A percentile compares a stretch with the other conserved stretches of the same genome.
phyloP scores from a whole-genome alignment of 2,113 vertebrate genomes.

The Passer domesticus region DNA sequence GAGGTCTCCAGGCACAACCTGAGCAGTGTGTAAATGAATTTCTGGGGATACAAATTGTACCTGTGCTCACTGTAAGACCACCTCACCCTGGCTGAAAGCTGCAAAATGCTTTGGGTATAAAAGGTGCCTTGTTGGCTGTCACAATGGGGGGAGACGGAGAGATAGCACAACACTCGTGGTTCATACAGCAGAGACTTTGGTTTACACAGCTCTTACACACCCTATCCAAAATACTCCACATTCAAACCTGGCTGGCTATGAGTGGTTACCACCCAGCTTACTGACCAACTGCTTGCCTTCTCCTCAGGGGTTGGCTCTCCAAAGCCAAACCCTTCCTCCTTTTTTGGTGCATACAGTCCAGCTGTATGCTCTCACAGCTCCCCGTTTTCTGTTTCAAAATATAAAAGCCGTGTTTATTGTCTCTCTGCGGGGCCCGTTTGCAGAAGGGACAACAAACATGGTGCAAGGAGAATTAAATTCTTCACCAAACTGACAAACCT shows the following conservation, averaged over 20 bases:
- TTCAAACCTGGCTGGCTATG: neutral
- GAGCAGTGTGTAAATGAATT: neutral
- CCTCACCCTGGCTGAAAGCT: neutral
- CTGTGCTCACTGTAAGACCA: rapidly evolving
- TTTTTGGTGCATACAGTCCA: neutral
- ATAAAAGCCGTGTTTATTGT: neutral
- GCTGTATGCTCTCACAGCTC: neutral
- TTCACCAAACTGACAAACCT: neutral
- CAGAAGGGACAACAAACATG: neutral
- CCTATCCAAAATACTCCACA: neutral
- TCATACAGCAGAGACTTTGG: neutral
- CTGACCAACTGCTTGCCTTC: neutral
- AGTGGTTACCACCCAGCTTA: neutral
- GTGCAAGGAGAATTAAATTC: neutral
- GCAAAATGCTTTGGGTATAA: neutral
- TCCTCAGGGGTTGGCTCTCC: neutral
- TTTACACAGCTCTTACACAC: neutral
- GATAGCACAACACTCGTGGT: neutral
- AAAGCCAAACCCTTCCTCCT: neutral
- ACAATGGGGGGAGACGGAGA: neutral
- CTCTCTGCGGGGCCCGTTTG: neutral
- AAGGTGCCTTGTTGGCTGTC: neutral
- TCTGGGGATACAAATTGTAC: neutral
- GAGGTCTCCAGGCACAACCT: neutral
- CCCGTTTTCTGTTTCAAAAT: neutral